Base-by-base conservation (phyloP, 2,888 invertebrate species). In the Dryomyza anilis region DNA sequence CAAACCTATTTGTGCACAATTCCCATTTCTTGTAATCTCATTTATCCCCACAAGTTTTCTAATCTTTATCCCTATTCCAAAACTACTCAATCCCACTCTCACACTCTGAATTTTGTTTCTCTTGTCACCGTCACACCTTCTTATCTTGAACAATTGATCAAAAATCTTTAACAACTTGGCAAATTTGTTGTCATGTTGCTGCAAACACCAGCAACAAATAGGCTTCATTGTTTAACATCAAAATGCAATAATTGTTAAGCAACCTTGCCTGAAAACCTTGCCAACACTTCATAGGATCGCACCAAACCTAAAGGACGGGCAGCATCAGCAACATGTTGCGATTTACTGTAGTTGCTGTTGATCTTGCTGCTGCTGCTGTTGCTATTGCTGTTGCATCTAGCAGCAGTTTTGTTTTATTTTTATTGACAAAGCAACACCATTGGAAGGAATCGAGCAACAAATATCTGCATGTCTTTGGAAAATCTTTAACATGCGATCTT, bases 221-320 rank as follows among this genome's bases (percentile, higher is more conserved):
- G 52, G 19, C 52, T 53, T 23, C 53, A 65, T 70, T 69, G 69
- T 70, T 69, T 58, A 69, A 70, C 70, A 70, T 55, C 67, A 67
- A 70, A 70, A 70, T 61, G 70, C 70, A 70, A 70, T 69, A 70
- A 70, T 70, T 69, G 70, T 69, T 61, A 52, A 53, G 52, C 61
- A 43, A 12, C 19, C 3, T 21, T 25, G 25, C 39, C 14, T 8
- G 6, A 36, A n/a, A 3, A 14, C 39, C 3, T 39, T n/a, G 39
- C 39, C 12, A n/a, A n/a, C n/a, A n/a, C n/a, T n/a, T n/a, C n/a
- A n/a, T n/a, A n/a, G n/a, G n/a, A n/a, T n/a, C n/a, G n/a, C n/a
- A n/a, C n/a, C n/a, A n/a, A n/a, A n/a, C n/a, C n/a, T n/a, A n/a
- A n/a, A n/a, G n/a, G n/a, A n/a, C n/a, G n/a, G n/a, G n/a, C n/a